Evolutionary conservation across 2,888 invertebrate species (phyloP).

Genomic region (Parapristionchus giblindavisi): DNA sequence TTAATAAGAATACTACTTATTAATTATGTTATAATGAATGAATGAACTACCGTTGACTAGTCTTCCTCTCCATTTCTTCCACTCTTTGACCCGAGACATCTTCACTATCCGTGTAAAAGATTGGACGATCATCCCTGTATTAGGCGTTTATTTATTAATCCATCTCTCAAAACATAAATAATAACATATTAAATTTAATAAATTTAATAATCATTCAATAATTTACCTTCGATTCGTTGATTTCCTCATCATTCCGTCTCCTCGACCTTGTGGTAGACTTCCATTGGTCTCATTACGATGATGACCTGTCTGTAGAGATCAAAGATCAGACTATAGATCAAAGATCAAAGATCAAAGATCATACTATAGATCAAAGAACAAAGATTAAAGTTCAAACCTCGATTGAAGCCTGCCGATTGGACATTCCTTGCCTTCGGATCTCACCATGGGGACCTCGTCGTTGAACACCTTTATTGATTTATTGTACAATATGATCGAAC

Average conservation of each 20-base stretch:
- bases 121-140: conserved; percentile 34
- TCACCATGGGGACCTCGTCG: conserved; percentile 15
- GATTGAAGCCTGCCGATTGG: conserved; percentile 11
- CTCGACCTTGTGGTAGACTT: conserved; percentile 19
- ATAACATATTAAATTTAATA: conserved; percentile 1
- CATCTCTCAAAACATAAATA: background rate
- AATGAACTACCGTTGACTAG: conserved; percentile 1
- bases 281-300: conserved; percentile 26
- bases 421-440: conserved; percentile 3
- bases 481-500: background rate
- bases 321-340: too few relatives aligned
- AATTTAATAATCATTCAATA: background rate
- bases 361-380: too few relatives aligned
- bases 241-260: conserved; percentile 32
- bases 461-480: conserved; percentile 27
- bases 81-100: conserved; percentile 16
- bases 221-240: background rate
- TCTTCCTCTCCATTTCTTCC: conserved; percentile 3
- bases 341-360: too few relatives aligned
- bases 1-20: background rate
- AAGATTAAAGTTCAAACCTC: too few relatives aligned
- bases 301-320: conserved; percentile 7
- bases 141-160: background rate
- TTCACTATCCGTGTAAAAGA: conserved; percentile 40
- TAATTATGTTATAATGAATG: background rate